Conservation (phyloP, 2,113 vertebrate species). For the Chrysochloris asiatica region DNA sequence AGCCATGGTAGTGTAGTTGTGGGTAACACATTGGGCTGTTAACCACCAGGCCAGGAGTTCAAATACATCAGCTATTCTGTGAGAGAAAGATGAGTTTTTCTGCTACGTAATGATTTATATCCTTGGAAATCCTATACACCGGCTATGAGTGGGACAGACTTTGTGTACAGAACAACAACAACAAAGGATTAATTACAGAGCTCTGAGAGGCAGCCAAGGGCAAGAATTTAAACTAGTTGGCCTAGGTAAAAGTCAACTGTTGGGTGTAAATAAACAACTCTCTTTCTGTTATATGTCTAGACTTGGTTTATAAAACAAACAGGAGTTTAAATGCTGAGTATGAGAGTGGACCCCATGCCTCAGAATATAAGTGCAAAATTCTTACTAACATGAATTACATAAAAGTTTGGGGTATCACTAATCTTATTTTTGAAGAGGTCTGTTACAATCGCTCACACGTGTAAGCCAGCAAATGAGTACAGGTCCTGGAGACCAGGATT, state of each 20-base stretch:
- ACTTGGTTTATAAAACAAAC: not conserved
- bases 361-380: not conserved
- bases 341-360: not conserved
- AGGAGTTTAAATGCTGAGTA: not conserved
- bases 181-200: not conserved
- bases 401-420: not conserved
- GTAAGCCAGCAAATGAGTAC: slow-evolving; percentile 16
- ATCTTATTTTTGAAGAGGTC: not conserved
- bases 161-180: too few relatives aligned
- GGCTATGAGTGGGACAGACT: too few relatives aligned
- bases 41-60: too few relatives aligned
- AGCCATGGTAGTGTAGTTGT: too few relatives aligned
- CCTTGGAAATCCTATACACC: too few relatives aligned
- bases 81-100: too few relatives aligned
- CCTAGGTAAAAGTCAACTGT: not conserved
- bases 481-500: not conserved
- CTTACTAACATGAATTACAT: not conserved
- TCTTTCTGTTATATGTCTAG: not conserved
- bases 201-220: not conserved
- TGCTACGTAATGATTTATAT: too few relatives aligned
- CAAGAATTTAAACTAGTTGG: not conserved
- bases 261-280: not conserved
- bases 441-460: slow-evolving; percentile 14
- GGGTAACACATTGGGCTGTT: too few relatives aligned
- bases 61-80: too few relatives aligned